Percentiles rank a stretch among this genome's conserved stretches.
These are phyloP conservation scores for Aplodontia rufa DNA, from an alignment of 2,113 vertebrate genomes.

Conservation along the genomic window DNA sequence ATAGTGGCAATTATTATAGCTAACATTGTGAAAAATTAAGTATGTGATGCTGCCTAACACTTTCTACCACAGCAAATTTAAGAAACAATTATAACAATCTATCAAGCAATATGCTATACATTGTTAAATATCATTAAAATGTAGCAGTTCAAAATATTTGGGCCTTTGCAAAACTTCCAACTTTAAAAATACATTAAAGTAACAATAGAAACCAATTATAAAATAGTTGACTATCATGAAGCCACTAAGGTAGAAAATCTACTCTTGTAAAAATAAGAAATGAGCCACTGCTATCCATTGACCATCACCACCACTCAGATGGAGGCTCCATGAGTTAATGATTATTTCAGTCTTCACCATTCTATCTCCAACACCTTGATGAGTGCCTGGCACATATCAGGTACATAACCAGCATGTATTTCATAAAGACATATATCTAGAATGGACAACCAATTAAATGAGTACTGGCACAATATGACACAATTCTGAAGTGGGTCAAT, in stretches of 20 bases:
- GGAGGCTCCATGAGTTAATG: not conserved
- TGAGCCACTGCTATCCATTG: not conserved
- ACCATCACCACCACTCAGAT: not conserved
- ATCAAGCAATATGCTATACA: constrained; percentile 20
- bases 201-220: constrained; percentile 41
- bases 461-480: not conserved
- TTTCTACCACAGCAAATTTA: constrained; percentile 39
- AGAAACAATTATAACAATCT: constrained; percentile 61
- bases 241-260: constrained; percentile 41
- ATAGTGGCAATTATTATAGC: not conserved
- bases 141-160: constrained; percentile 48
- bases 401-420: not conserved
- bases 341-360: not conserved
- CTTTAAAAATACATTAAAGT: constrained; percentile 28
- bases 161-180: constrained; percentile 3
- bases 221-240: constrained; percentile 45
- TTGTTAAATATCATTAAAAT: constrained; percentile 57
- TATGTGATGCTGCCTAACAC: not conserved
- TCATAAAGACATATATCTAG: not conserved
- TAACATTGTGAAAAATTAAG: constrained; percentile 53
- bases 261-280: constrained; percentile 18
- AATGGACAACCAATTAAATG: not conserved
- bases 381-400: not conserved
- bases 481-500: not conserved
- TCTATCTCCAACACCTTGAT: not conserved